A percentile compares a stretch with the other conserved stretches of the same genome.
Evolutionary conservation across 2,113 vertebrate genomes (phyloP).

Genomic region (Protobothrops flavoviridis): DNA sequence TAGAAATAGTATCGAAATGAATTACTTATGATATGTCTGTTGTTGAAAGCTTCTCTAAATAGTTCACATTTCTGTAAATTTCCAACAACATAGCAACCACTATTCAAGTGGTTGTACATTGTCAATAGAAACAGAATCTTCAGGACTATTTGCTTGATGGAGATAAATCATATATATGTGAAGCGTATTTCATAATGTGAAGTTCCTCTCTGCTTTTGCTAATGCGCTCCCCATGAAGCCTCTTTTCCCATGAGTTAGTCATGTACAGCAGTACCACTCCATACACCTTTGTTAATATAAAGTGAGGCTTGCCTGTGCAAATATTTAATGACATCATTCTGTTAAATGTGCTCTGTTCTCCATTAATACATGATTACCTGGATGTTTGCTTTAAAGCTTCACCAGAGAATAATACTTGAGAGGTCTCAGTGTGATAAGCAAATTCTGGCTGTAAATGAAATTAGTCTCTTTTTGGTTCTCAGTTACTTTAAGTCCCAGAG

Average conservation of each 20-base stretch:
- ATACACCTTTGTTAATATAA: slow-evolving; percentile 39
- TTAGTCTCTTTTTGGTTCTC: not conserved
- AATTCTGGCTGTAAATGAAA: slow-evolving; percentile 9
- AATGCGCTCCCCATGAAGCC: not conserved
- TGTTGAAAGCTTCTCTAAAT: slow-evolving; percentile 35
- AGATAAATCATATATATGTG: not conserved
- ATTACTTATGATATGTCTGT: slow-evolving; percentile 31
- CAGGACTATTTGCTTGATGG: not conserved
- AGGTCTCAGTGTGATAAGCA: slow-evolving; percentile 17
- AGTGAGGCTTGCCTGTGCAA: slow-evolving; percentile 28
- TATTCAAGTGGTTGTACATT: slow-evolving; percentile 45
- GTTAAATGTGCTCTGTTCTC: not conserved
- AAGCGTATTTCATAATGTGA: slow-evolving; percentile 29
- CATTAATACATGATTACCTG: slow-evolving; percentile 8
- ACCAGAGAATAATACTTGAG: not conserved
- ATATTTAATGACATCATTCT: slow-evolving; percentile 27
- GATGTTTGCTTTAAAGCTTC: slow-evolving; percentile 22
- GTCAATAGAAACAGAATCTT: slow-evolving; percentile 29
- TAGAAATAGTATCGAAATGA: slow-evolving; percentile 8
- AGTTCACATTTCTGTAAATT: slow-evolving; percentile 29
- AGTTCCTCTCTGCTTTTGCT: slow-evolving; percentile 16
- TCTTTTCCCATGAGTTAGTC: slow-evolving; percentile 15
- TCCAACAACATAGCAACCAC: slow-evolving; percentile 48
- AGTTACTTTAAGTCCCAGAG: slow-evolving; percentile 11
- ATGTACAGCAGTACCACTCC: not conserved